Percentiles rank a stretch among this genome's conserved stretches.
Conservation (phyloP, 2,888 invertebrate species). For the Lamproptera curius region DNA sequence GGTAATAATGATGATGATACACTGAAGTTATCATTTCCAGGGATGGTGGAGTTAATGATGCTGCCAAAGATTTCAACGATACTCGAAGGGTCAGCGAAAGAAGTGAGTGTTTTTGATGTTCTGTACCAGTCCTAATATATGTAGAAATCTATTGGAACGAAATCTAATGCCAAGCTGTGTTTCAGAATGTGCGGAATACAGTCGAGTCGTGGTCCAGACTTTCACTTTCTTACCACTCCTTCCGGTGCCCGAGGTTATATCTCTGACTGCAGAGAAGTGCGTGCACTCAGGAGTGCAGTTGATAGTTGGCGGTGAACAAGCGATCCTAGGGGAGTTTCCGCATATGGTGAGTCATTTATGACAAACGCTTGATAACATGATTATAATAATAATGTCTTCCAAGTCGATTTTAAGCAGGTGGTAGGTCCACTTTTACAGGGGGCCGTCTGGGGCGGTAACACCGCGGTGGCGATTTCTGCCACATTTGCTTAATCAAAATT, state of each 20-base stretch:
- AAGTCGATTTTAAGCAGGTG: no score
- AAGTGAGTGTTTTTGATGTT: constrained; percentile 5
- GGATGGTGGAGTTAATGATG: neutral
- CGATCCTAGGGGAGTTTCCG: constrained; percentile 79
- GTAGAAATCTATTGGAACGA: no score
- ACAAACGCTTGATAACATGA: no score
- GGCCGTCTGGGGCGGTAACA: no score
- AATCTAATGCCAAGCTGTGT: neutral
- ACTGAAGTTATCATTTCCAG: neutral
- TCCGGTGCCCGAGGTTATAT: constrained; percentile 64
- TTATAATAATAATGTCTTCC: no score
- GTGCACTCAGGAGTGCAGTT: constrained; percentile 73
- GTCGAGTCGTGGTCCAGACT: constrained; percentile 58
- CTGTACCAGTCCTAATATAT: neutral
- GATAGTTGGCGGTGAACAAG: constrained; percentile 77
- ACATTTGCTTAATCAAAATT: no score
- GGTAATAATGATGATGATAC: no score
- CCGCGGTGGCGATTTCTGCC: no score
- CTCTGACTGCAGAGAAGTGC: constrained; percentile 68
- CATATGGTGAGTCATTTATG: constrained; percentile 80
- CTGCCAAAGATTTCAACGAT: neutral
- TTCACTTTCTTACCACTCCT: constrained; percentile 73
- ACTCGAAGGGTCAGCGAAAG: constrained; percentile 12
- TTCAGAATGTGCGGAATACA: constrained; percentile 80
- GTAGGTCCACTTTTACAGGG: no score